Base-by-base conservation (phyloP, 2,113 vertebrate species). In the Xenopus borealis region DNA sequence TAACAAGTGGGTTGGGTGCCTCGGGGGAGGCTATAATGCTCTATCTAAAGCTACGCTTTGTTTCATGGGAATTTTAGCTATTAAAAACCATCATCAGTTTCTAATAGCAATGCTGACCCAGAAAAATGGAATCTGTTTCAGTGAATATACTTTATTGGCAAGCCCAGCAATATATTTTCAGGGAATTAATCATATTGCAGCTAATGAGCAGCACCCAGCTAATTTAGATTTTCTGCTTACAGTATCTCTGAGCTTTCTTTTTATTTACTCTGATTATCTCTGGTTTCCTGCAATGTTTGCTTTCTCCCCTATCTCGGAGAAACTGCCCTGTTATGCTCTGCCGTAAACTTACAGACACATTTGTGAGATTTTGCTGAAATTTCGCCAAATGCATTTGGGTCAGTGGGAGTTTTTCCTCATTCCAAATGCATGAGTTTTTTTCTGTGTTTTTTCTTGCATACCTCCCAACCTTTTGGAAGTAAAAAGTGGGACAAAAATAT, bases 61-160 rank as follows among this genome's bases (percentile, higher is more conserved):
- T 88, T 89, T 86, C 62, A 78, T 83, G 62, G 65, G 70, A 64
- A 78, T 82, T 83, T 89, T 81, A 83, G 71, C 78, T 82, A 73
- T 83, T 84, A 82, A 83, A 79, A 83, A 58, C 53, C 80, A 63
- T 80, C 61, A 86, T 81, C 30, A 70, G 70, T 83, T 87, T 85
- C 62, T 83, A 66, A 82, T 80, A 75, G 80, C 30, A 83, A 63
- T 85, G 72, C 67, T 80, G 82, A n/a, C 83, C 78, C 78, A 61
- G 19, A 59, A 66, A 23, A 65, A 47, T 53, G 23, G 40, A 10
- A 72, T 65, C 65, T 65, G 50, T 65, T 46, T 52, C 3, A 44
- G 12, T 45, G 62, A 16, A 13, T 14, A 4, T 17, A 40, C 27
- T 64, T 40, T 64, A 33, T 7, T 64, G 13, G 19, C 20, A 27